These are phyloP conservation scores for Trinorchestia longiramus DNA, from an alignment of 1,140 invertebrate genomes.

Conservation along the genomic window DNA sequence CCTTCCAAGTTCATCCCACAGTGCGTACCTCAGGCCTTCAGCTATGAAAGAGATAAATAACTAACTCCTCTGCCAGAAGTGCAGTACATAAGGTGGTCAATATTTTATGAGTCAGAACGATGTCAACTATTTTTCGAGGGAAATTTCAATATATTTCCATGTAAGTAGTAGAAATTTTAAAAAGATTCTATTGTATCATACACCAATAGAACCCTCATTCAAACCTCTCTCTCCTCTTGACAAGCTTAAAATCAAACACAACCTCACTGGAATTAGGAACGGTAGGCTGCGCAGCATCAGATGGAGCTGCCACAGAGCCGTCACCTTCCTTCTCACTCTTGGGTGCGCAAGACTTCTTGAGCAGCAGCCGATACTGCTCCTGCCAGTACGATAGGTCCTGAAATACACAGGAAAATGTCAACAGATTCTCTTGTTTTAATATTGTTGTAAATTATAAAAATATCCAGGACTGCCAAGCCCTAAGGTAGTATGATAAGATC, in stretches of 20 bases:
- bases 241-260: not conserved
- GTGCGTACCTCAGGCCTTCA: no score
- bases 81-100: no score
- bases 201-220: not conserved
- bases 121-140: no score
- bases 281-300: not conserved
- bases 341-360: slow-evolving; percentile 45
- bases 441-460: no score
- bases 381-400: slow-evolving; percentile 61
- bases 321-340: slow-evolving; percentile 24
- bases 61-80: no score
- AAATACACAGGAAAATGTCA: not conserved
- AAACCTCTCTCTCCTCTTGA: not conserved
- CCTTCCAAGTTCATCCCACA: no score
- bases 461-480: no score
- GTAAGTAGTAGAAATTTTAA: no score
- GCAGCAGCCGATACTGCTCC: slow-evolving; percentile 58
- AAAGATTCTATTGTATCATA: not conserved
- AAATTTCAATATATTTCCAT: no score
- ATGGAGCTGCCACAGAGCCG: not conserved
- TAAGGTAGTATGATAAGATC: no score
- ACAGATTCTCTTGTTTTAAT: not conserved
- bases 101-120: no score
- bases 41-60: no score
- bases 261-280: not conserved